Percentiles rank a stretch among this genome's conserved stretches.
Evolutionary conservation across 2,113 vertebrate species (phyloP).

Genomic region (Aphelocoma coerulescens): DNA sequence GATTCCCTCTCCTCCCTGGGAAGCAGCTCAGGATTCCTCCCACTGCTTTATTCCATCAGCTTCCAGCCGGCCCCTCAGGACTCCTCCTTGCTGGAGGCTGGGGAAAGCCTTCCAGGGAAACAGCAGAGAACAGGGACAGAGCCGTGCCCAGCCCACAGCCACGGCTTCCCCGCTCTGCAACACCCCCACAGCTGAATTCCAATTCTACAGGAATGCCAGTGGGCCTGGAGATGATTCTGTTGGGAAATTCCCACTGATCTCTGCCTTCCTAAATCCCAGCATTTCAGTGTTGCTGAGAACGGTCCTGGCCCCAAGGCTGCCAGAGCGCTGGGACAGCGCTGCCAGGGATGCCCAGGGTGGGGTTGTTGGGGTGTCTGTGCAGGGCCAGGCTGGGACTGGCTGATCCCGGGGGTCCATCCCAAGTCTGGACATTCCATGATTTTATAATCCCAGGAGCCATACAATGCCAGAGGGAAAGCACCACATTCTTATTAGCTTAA

Average conservation of each 20-base stretch:
- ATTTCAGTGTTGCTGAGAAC: background rate
- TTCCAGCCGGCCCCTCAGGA: background rate
- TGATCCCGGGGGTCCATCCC: background rate
- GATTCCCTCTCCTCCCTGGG: background rate
- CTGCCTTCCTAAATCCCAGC: background rate
- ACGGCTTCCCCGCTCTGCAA: background rate
- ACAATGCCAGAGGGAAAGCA: background rate
- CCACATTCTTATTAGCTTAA: background rate
- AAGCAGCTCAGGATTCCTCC: background rate
- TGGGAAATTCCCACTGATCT: background rate
- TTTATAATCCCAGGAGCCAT: background rate
- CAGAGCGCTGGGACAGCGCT: rapidly evolving
- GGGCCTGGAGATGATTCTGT: background rate
- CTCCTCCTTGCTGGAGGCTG: background rate
- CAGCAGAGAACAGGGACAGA: background rate
- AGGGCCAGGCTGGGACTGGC: background rate
- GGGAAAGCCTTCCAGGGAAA: background rate
- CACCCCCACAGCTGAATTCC: background rate
- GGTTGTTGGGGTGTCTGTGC: background rate
- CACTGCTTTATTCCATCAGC: background rate
- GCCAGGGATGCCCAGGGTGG: background rate
- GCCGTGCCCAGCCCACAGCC: background rate
- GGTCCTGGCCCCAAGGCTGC: background rate
- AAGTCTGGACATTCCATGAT: background rate
- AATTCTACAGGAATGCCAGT: background rate